Conservation (phyloP, 2,797 vertebrate genomes). For the Bucorvus abyssinicus region DNA sequence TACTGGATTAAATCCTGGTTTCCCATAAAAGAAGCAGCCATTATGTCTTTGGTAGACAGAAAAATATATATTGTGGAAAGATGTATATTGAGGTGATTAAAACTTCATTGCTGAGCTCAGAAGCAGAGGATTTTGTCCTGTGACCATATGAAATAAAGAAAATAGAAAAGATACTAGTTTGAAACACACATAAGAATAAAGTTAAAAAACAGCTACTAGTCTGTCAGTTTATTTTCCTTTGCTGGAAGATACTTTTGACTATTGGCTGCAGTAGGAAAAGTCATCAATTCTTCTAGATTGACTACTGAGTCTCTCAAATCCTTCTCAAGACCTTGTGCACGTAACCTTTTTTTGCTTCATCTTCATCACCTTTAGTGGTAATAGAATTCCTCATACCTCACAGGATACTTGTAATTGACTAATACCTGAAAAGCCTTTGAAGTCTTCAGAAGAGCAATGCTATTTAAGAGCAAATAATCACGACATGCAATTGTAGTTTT, state of each 20-base stretch:
- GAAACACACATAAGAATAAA: conserved; percentile 12
- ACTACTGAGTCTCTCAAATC: neutral
- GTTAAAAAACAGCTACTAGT: conserved; percentile 49
- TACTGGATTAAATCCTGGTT: conserved; percentile 86
- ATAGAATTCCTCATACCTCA: neutral
- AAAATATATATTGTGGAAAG: conserved; percentile 72
- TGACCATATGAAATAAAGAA: conserved; percentile 27
- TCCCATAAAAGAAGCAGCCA: conserved; percentile 87
- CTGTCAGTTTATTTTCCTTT: conserved; percentile 58
- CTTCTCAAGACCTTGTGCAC: neutral
- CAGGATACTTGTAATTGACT: neutral
- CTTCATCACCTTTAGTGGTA: neutral
- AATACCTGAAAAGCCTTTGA: neutral
- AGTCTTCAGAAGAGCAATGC: neutral
- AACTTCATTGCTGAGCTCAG: conserved; percentile 65
- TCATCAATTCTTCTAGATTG: neutral
- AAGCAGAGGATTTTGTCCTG: conserved; percentile 35
- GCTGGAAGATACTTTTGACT: conserved; percentile 52
- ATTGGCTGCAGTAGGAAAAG: neutral
- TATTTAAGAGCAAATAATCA: neutral
- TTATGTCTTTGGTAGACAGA: conserved; percentile 81
- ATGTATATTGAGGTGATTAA: conserved; percentile 70
- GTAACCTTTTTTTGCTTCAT: neutral
- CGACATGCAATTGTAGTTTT: neutral
- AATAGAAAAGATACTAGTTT: neutral